phyloP scores from a whole-genome alignment of 2,797 vertebrate genomes.

The Sebastes matsubarae region DNA sequence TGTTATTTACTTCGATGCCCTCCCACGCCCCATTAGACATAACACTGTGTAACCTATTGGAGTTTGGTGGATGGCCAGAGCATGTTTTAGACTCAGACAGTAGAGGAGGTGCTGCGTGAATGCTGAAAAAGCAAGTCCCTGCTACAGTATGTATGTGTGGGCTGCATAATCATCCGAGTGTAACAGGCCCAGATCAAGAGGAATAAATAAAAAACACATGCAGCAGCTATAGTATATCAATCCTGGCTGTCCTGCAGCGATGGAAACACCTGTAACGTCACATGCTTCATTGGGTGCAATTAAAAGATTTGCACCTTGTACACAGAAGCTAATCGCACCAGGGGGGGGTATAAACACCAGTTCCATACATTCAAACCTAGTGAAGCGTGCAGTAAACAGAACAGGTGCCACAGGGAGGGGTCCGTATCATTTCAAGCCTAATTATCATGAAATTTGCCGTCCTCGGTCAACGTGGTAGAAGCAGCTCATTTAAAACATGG shows the following conservation, averaged over 20 bases:
- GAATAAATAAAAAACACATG: background rate
- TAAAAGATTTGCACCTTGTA: constrained; percentile 7
- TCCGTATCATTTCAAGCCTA: background rate
- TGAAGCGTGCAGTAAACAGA: background rate
- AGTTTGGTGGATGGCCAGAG: constrained; percentile 34
- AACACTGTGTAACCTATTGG: constrained; percentile 28
- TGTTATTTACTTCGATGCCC: constrained; percentile 31
- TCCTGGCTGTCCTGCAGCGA: background rate
- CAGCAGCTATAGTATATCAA: background rate
- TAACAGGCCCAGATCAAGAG: background rate
- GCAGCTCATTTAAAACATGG: background rate
- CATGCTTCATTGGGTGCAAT: constrained; percentile 33
- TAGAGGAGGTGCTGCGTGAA: background rate
- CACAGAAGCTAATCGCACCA: constrained; percentile 1
- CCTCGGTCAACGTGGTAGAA: background rate
- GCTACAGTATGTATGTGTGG: background rate
- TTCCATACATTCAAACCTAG: constrained; percentile 10
- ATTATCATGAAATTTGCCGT: background rate
- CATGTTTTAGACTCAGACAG: constrained; percentile 11
- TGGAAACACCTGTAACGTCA: constrained; percentile 24
- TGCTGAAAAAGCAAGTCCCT: background rate
- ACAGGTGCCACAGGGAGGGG: background rate
- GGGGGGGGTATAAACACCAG: background rate
- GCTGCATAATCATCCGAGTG: background rate
- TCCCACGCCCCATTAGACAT: constrained; percentile 42